Conservation (phyloP, 2,888 invertebrate genomes). For the Hypsopygia costalis region DNA sequence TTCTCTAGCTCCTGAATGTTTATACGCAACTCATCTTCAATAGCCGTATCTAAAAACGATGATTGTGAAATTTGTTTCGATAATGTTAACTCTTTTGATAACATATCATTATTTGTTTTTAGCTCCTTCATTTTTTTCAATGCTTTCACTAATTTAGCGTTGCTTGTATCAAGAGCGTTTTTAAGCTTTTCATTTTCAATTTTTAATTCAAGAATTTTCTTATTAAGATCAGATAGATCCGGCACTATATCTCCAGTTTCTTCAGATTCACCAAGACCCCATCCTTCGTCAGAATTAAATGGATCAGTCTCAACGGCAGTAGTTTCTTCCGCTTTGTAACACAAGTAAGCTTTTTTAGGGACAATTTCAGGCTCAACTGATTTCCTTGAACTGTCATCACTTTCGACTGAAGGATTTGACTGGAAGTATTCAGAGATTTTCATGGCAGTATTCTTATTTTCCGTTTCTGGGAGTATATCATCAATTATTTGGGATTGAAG, state of each 20-base stretch:
- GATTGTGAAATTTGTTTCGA: constrained; percentile 75
- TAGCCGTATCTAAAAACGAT: constrained; percentile 86
- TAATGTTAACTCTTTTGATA: constrained; percentile 76
- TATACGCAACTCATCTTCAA: constrained; percentile 89
- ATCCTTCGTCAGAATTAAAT: constrained; percentile 69
- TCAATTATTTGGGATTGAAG: constrained; percentile 68
- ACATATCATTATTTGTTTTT: constrained; percentile 84
- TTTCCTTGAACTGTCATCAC: constrained; percentile 21
- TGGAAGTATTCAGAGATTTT: constrained; percentile 38
- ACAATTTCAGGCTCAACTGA: constrained; percentile 61
- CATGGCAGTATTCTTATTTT: constrained; percentile 28
- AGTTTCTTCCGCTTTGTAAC: constrained; percentile 55
- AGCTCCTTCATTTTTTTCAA: constrained; percentile 92
- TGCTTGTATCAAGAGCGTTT: constrained; percentile 82
- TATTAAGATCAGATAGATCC: constrained; percentile 78
- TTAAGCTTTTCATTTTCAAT: constrained; percentile 78
- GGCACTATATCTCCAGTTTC: constrained; percentile 47
- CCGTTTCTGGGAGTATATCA: constrained; percentile 27
- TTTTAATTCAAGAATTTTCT: constrained; percentile 80
- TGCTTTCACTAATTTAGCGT: constrained; percentile 88
- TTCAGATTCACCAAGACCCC: constrained; percentile 60
- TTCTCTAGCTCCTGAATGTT: constrained; percentile 85
- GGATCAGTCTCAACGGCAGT: constrained; percentile 42
- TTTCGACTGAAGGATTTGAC: constrained; percentile 24
- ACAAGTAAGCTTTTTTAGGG: constrained; percentile 77